Conservation (phyloP, 1,140 invertebrate species). For the Aphaenogaster floridana region DNA sequence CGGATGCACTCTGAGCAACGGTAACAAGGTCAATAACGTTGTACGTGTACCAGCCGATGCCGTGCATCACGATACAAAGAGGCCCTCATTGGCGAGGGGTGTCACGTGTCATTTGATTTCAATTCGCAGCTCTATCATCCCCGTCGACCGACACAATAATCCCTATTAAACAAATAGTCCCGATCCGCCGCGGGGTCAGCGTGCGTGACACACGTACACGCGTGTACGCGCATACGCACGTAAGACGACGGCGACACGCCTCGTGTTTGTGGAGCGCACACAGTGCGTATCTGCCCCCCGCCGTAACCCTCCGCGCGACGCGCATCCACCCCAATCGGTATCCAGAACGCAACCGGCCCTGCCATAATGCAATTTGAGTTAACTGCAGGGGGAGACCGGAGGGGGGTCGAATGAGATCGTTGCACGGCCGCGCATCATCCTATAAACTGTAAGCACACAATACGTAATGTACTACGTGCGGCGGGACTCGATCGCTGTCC, state of each 20-base stretch:
- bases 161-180: slow-evolving; percentile 84
- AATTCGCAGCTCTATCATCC: slow-evolving; percentile 74
- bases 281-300: not conserved
- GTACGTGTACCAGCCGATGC: not conserved
- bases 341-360: slow-evolving; percentile 74
- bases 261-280: slow-evolving; percentile 61
- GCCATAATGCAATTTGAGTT: slow-evolving; percentile 83
- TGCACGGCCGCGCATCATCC: slow-evolving; percentile 67
- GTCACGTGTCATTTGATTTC: slow-evolving; percentile 83
- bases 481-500: slow-evolving; percentile 70
- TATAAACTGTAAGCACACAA: slow-evolving; percentile 81
- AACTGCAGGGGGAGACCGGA: slow-evolving; percentile 75
- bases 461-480: slow-evolving; percentile 77
- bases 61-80: slow-evolving; percentile 56
- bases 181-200: slow-evolving; percentile 52
- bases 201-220: slow-evolving; percentile 22
- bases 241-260: slow-evolving; percentile 48
- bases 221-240: slow-evolving; percentile 3
- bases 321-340: slow-evolving; percentile 75
- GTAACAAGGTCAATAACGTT: slow-evolving; percentile 55
- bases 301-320: slow-evolving; percentile 29
- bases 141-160: slow-evolving; percentile 78
- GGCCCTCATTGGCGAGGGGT: slow-evolving; percentile 68
- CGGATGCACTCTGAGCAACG: slow-evolving; percentile 9
- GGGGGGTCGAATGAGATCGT: slow-evolving; percentile 70